These are phyloP conservation scores for Microplitis deprimator DNA, from an alignment of 2,888 invertebrate genomes.

Conservation along the genomic window DNA sequence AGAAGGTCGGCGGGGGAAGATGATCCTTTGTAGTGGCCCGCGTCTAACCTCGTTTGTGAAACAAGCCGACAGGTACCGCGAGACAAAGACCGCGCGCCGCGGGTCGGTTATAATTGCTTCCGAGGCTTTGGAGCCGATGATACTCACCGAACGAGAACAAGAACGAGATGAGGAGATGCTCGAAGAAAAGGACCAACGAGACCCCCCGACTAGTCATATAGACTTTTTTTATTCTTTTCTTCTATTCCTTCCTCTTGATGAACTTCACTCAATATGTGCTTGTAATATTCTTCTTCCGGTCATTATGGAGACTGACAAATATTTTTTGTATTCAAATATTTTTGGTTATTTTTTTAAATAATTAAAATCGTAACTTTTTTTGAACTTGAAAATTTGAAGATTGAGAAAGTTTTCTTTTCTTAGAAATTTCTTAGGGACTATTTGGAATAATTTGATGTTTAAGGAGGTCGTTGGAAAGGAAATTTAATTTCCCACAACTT, in stretches of 20 bases:
- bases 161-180: not conserved
- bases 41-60: conserved; percentile 68
- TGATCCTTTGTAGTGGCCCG: conserved; percentile 65
- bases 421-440: too few relatives aligned
- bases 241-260: conserved; percentile 24
- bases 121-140: conserved; percentile 59
- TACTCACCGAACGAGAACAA: conserved; percentile 46
- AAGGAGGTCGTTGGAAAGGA: too few relatives aligned
- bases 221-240: not conserved
- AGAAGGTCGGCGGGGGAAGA: conserved; percentile 39
- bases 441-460: too few relatives aligned
- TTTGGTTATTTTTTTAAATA: not conserved
- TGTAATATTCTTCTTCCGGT: conserved; percentile 42
- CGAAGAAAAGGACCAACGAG: conserved; percentile 11
- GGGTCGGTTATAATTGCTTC: conserved; percentile 68
- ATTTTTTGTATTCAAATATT: not conserved
- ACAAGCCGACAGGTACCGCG: conserved; percentile 67
- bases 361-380: not conserved
- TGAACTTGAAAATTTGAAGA: too few relatives aligned
- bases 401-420: too few relatives aligned
- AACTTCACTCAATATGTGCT: conserved; percentile 34
- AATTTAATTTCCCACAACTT: too few relatives aligned
- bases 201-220: conserved; percentile 30
- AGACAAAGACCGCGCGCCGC: conserved; percentile 61
- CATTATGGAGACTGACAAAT: conserved; percentile 20